phyloP scores from a whole-genome alignment of 2,797 vertebrate genomes.

The Arnoldichthys spilopterus region DNA sequence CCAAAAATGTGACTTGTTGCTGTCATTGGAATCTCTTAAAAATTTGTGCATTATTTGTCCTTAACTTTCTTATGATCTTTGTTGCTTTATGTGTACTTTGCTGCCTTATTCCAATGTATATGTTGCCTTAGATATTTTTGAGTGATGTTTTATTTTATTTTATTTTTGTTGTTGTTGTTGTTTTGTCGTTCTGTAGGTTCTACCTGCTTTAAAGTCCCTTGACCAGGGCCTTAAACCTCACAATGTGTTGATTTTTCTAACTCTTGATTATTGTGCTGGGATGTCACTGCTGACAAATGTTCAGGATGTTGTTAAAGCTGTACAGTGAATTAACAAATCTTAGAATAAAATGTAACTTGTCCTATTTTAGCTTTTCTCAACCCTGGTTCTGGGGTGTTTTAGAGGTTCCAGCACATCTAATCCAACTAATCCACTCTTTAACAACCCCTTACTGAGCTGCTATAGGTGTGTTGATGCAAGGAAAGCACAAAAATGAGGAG shows the following conservation, averaged over 20 bases:
- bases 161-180: too few species aligned
- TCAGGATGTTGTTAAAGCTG: conserved; percentile 2
- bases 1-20: conserved; percentile 16
- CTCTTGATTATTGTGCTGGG: background rate
- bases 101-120: conserved; percentile 15
- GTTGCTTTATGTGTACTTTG: conserved; percentile 53
- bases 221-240: background rate
- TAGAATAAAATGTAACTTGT: background rate
- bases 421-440: too few species aligned
- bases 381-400: too few species aligned
- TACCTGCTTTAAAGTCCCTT: background rate
- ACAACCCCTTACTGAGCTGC: too few species aligned
- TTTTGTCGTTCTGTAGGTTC: background rate
- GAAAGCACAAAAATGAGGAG: too few species aligned
- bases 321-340: background rate
- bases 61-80: conserved; percentile 56
- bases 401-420: too few species aligned
- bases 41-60: conserved; percentile 7
- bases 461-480: too few species aligned
- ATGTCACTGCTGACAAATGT: background rate
- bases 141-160: background rate
- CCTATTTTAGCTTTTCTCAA: too few species aligned
- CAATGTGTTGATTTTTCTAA: background rate
- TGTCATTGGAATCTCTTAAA: conserved; percentile 23
- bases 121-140: background rate